Base-by-base conservation (phyloP, 2,888 invertebrate species). In the Drosophila demipolita region DNA sequence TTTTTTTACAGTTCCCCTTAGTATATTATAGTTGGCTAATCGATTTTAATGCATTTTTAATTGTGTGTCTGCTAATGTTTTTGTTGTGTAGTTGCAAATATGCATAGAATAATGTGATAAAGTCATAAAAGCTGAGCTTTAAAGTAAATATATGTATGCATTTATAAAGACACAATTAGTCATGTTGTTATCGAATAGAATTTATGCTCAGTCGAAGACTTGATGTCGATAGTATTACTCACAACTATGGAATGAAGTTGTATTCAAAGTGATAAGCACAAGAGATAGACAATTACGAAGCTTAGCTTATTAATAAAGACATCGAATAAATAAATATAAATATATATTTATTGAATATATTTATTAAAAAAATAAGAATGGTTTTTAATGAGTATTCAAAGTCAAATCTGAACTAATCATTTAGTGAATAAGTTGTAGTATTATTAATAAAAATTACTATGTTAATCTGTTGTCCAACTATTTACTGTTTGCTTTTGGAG, bases 401-500 rank as follows among this genome's bases (percentile, higher is more conserved):
- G 23, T 2, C 2, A 45, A 45, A 23, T 23, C 23, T 45, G 45
- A 23, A 45, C 23, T 8, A 23, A 45, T 23, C 45, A 45, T 45
- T 8, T 23, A 3, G 33, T 36, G 11, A 36, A n/a, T 26, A 1
- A 54, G 12, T 8, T 26, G 38, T 40, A 38, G 26, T 55, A 8
- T 11, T n/a, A n/a, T 26, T 45, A 15, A 45, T 26, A 23, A 23
- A 29, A 55, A 38, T 15, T n/a, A 15, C 4, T 5, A 29, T 57
- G 2, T 40, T 20, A 40, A 32, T 55, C 38, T 36, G 57, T 20
- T 20, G 9, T 32, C 33, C 17, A 50, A 72, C 42, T 58, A 40
- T 52, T 54, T 52, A 33, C 42, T 64, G 26, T 65, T 69, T 55
- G 53, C 52, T 58, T 73, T 60, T 67, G 63, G 55, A 50, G 55